These are phyloP conservation scores for Heliothis peltigera DNA, from an alignment of 2,888 invertebrate species.

Conservation along the genomic window DNA sequence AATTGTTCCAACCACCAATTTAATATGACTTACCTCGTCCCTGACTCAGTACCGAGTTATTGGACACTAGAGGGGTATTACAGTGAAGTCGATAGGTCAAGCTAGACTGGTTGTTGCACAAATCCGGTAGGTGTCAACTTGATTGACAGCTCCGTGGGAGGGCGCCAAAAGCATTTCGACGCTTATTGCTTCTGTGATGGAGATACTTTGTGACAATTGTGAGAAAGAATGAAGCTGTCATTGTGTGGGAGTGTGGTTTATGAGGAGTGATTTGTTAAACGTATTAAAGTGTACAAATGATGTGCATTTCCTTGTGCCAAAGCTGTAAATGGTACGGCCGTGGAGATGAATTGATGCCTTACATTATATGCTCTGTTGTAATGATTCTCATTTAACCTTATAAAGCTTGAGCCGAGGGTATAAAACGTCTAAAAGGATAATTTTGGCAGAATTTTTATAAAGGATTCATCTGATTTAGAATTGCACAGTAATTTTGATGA, in stretches of 20 bases:
- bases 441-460: too few relatives aligned
- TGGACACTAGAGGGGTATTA: not conserved
- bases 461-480: too few relatives aligned
- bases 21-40: not conserved
- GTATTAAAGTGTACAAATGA: conserved; percentile 7
- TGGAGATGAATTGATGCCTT: not conserved
- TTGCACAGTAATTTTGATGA: too few relatives aligned
- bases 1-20: not conserved
- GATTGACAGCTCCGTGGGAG: conserved; percentile 69
- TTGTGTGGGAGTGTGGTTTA: conserved; percentile 16
- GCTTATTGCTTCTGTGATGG: conserved; percentile 56
- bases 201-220: conserved; percentile 46
- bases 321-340: not conserved
- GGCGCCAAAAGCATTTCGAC: conserved; percentile 63
- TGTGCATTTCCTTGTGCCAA: not conserved
- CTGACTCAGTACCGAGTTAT: not conserved
- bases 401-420: not conserved
- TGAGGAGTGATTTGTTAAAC: conserved; percentile 7
- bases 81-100: conserved; percentile 3
- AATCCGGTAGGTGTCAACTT: conserved; percentile 67
- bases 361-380: not conserved
- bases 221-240: conserved; percentile 38
- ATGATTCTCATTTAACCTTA: not conserved
- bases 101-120: conserved; percentile 17
- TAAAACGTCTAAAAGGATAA: too few relatives aligned